A percentile compares a stretch with the other conserved stretches of the same genome.
Conservation (phyloP, 2,797 vertebrate species). For the Malurus splendens region DNA sequence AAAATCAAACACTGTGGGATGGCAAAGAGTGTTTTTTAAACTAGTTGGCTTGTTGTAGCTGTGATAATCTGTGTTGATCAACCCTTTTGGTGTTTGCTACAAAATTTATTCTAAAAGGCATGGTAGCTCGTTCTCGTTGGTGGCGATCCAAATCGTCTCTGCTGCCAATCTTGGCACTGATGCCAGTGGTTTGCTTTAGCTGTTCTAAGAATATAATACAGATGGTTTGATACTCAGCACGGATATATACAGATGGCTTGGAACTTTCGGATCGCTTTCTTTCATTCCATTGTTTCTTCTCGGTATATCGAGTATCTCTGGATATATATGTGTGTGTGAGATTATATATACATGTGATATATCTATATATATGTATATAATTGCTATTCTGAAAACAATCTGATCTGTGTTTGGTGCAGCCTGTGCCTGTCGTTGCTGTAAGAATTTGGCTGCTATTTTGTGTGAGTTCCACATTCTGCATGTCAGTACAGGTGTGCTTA, state of each 20-base stretch:
- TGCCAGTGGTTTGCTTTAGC: slow-evolving; percentile 64
- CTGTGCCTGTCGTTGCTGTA: neutral
- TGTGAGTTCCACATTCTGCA: neutral
- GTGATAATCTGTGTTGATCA: slow-evolving; percentile 67
- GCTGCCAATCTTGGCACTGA: slow-evolving; percentile 62
- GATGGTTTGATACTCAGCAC: slow-evolving; percentile 52
- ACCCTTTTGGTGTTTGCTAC: slow-evolving; percentile 64
- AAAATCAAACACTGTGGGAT: slow-evolving; percentile 41
- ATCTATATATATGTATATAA: neutral
- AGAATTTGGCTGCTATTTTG: neutral
- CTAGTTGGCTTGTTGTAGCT: slow-evolving; percentile 57
- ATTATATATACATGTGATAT: neutral
- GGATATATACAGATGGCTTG: slow-evolving; percentile 51
- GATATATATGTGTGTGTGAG: neutral
- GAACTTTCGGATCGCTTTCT: slow-evolving; percentile 18
- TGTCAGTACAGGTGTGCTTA: neutral
- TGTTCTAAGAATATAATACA: slow-evolving; percentile 62
- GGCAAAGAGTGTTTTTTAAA: slow-evolving; percentile 48
- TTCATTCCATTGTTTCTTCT: slow-evolving; percentile 30
- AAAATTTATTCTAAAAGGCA: slow-evolving; percentile 59
- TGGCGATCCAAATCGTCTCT: slow-evolving; percentile 31
- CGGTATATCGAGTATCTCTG: neutral
- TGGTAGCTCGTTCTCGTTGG: slow-evolving; percentile 51
- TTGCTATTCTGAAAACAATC: neutral
- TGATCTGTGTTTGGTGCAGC: neutral